Evolutionary conservation across 2,113 vertebrate genomes (phyloP), one percentile per base, ranked within the genome.

Genomic region (Alligator sinensis): DNA sequence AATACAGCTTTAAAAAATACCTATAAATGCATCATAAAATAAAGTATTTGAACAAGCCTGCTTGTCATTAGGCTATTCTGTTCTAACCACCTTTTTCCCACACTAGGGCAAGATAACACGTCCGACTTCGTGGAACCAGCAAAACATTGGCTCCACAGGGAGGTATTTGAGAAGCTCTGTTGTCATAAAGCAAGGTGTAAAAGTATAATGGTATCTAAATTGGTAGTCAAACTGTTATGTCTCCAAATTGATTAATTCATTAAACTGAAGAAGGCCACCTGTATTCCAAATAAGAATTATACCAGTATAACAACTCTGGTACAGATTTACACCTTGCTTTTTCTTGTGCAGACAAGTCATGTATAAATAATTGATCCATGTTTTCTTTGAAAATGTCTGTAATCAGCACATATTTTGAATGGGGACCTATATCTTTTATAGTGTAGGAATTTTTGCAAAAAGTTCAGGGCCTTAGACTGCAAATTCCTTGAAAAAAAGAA

Each of bases 41-140:
- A 72, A 74, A 74, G 7, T 54, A 57, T 9, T 47, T 90, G 22
- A 55, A 77, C 84, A 27, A 88, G 88, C 60, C 4, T 61, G n/a
- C 38, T 92, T 82, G 17, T 60, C 27, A 9, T 77, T 82, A 74
- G 63, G 13, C 16, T 88, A 0, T 30, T 58, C 19, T 66, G 4
- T 6, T 2, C 1, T 10, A 38, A 25, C 28, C 28, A 10, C 18
- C 24, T 1, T 47, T 5, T 58, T 9, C 14, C 0, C 59, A 3
- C 75, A 10, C 21, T 59, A 68, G 16, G 59, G 3, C 74, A 63
- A 28, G 72, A 28, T 30, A 54, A 47, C 58, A 16, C 63, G 9
- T 85, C 59, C 68, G 47, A 16, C 13, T 80, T 47, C 9, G 47
- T 47, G 47, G 47, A 47, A 9, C n/a, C 77, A 80, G 59, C 34